phyloP scores from a whole-genome alignment of 2,113 vertebrate genomes.

The Pseudois nayaur region DNA sequence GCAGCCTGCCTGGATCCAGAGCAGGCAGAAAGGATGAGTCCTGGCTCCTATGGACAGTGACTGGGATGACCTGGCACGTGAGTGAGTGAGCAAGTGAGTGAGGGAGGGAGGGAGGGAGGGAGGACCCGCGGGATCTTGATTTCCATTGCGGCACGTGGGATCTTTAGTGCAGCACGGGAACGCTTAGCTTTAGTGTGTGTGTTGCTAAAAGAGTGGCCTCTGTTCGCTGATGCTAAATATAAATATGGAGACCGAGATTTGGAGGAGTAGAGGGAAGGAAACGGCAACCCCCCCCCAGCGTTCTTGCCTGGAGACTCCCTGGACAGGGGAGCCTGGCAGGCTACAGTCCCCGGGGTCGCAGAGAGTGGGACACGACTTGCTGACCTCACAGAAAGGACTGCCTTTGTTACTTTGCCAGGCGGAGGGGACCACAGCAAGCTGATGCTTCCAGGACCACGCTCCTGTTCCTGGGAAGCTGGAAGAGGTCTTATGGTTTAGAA shows the following conservation, averaged over 20 bases:
- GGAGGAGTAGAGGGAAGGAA: background rate
- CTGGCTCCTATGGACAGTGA: accelerated
- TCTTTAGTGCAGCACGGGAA: no score
- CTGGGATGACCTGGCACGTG: accelerated
- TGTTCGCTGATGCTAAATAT: background rate
- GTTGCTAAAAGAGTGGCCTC: background rate
- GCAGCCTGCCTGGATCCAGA: background rate
- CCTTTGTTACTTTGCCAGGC: background rate
- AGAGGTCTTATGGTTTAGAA: background rate
- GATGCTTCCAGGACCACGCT: background rate
- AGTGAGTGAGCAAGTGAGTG: background rate
- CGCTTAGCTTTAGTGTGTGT: background rate
- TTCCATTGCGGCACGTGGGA: accelerated
- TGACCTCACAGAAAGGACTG: background rate
- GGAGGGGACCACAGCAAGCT: background rate
- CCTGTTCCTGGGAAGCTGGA: background rate
- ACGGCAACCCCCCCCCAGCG: background rate
- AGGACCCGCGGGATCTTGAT: background rate
- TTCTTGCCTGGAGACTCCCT: background rate
- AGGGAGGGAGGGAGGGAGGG: background rate
- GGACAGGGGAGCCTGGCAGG: background rate
- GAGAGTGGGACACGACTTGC: background rate
- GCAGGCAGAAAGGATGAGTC: accelerated
- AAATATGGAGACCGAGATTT: background rate
- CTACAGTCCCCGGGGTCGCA: background rate